These are phyloP conservation scores for Bos indicus DNA, from an alignment of 2,113 vertebrate genomes.

Conservation along the genomic window DNA sequence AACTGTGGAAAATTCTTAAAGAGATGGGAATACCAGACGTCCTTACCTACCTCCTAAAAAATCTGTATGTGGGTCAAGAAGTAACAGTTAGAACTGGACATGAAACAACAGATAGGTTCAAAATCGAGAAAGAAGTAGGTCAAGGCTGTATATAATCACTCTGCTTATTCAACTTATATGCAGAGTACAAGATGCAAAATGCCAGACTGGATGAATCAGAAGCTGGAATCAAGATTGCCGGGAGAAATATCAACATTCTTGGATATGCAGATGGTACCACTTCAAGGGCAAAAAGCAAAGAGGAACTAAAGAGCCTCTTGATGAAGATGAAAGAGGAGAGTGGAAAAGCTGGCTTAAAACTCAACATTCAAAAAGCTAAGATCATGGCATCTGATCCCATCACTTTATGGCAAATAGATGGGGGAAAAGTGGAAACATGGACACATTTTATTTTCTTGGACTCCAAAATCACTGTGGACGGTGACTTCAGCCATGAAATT, in stretches of 20 bases:
- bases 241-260: not conserved
- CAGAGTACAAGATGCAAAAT: not conserved
- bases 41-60: not conserved
- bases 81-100: not conserved
- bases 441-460: not conserved
- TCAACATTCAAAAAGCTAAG: not conserved
- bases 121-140: not conserved
- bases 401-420: not conserved
- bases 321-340: not conserved
- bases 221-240: not conserved
- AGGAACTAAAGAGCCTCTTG: not conserved
- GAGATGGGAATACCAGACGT: not conserved
- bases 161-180: not conserved
- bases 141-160: not conserved
- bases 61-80: not conserved
- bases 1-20: not conserved
- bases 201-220: not conserved
- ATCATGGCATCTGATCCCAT: not conserved
- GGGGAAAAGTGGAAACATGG: not conserved
- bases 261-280: not conserved
- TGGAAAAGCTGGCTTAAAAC: not conserved
- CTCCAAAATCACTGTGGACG: not conserved
- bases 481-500: not conserved
- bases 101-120: not conserved
- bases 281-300: not conserved